Base-by-base conservation (phyloP, 2,888 invertebrate species). In the Amblyjoppa proteus region DNA sequence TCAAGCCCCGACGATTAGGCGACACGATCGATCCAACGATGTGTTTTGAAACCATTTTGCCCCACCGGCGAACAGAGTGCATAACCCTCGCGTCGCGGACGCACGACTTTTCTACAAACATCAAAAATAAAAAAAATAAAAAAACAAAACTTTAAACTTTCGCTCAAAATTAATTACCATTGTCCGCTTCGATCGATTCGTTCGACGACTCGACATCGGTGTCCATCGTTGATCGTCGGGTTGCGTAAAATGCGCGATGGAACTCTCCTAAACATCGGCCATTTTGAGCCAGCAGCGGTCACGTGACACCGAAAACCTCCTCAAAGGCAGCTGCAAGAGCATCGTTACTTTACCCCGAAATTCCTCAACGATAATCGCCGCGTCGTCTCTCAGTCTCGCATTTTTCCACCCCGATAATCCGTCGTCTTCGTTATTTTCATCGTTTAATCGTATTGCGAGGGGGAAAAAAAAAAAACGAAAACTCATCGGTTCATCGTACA, bases 111-210 rank as follows among this genome's bases (percentile, higher is more conserved):
- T 16, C 16, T 3, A 16, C 13, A 49, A 49, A 49, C 45, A 3
- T 16, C 13, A 3, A 3, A 49, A 49, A 16, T 4, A 49, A 16
- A 49, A 16, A 16, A 49, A 16, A 16, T 3, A 16, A 49, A 49
- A 49, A 49, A 20, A 20, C 20, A 20, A 20, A 20, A 20, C 20
- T 49, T 49, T 49, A 13, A 16, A 13, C 45, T 16, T 13, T 13
- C 4, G 16, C 20, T 1, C 5, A 49, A 28, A n/a, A 78, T 16
- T 70, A 79, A 78, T 85, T 79, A 85, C 85, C 85, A 56, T 85
- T 82, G 49, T 85, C 28, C 13, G 34, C 31, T 34, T 81, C 41
- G 20, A 38, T 13, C 11, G 81, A 58, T 56, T 58, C 81, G 16
- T 75, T 70, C 66, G 77, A n/a, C 2, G 74, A 64, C 11, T 78